Base-by-base conservation (phyloP, 2,113 vertebrate genomes). In the Ciconia maguari region DNA sequence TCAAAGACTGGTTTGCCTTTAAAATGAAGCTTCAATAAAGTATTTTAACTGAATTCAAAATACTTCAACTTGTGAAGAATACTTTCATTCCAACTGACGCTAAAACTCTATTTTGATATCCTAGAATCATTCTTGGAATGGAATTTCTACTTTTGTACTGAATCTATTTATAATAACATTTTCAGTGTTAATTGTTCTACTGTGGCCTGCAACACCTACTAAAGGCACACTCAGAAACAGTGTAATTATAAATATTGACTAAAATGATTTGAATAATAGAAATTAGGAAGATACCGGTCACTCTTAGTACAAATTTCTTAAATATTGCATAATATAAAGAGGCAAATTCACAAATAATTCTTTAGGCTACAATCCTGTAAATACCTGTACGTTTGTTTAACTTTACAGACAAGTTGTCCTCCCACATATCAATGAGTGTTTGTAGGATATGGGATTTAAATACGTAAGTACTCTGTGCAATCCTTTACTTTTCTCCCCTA, bases 391-490 rank as follows among this genome's bases (percentile, higher is more conserved):
- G 20, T 42, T 74, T 60, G 15, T 65, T 87, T 65, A 69, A 64
- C 38, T 65, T 83, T 16, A 77, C 32, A 49, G 52, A 61, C 17
- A 80, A 55, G 24, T 21, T 51, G 41, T n/a, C 21, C 57, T 46
- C 70, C 10, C 25, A 66, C 6, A 3, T 15, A 75, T 6, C 66
- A 74, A 3, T n/a, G 11, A 46, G 19, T 11, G 13, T 62, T 64
- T 49, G 36, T 16, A 62, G 2, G 5, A 20, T 42, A 71, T 2
- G 4, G 22, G 32, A 86, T 78, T 91, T 64, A 81, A 88, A 66
- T 19, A 44, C 0, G 0, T 15, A 77, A 42, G 26, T 30, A 68
- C 49, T 74, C 58, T 60, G 9, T 46, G n/a, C 8, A 27, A 34
- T 22, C 70, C 29, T 55, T 77, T 64, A 46, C 10, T 49, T 16